Conservation (phyloP, 2,113 vertebrate genomes). For the Phaethornis superciliosus region DNA sequence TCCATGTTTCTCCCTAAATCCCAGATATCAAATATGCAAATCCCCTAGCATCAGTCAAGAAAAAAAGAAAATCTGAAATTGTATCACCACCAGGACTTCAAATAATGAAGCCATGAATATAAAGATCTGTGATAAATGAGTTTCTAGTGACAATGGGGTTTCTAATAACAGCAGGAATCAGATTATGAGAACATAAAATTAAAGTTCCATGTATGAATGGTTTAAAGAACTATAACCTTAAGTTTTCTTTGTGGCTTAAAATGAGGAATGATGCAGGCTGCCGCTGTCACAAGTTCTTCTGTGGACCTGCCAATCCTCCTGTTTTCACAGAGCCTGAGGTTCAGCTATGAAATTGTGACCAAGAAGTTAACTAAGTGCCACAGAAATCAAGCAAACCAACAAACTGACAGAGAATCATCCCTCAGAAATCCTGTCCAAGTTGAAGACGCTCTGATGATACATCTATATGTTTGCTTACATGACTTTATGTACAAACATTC, state of each 20-base stretch:
- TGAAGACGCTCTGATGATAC: background rate
- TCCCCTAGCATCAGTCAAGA: conserved; percentile 25
- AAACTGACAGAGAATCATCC: background rate
- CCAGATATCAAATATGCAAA: conserved; percentile 53
- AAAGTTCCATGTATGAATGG: background rate
- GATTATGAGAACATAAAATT: conserved; percentile 16
- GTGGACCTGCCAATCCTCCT: background rate
- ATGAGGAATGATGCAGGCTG: background rate
- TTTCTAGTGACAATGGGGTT: conserved; percentile 10
- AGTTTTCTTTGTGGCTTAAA: background rate
- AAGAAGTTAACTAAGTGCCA: background rate
- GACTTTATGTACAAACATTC: background rate
- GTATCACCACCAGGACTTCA: conserved; percentile 33
- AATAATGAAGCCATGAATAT: conserved; percentile 51
- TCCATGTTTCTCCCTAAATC: conserved; percentile 47
- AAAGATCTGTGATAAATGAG: conserved; percentile 49
- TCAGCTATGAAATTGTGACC: background rate
- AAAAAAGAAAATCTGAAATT: conserved; percentile 39
- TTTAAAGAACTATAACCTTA: background rate
- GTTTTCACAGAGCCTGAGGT: background rate
- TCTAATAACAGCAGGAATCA: conserved; percentile 37
- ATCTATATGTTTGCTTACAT: background rate
- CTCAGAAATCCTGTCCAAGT: background rate
- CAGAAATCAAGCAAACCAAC: background rate
- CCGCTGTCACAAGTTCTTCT: background rate